Evolutionary conservation across 2,797 vertebrate species (phyloP), one percentile per base, ranked within the genome.

Genomic region (Enteromius unitaeniatus): DNA sequence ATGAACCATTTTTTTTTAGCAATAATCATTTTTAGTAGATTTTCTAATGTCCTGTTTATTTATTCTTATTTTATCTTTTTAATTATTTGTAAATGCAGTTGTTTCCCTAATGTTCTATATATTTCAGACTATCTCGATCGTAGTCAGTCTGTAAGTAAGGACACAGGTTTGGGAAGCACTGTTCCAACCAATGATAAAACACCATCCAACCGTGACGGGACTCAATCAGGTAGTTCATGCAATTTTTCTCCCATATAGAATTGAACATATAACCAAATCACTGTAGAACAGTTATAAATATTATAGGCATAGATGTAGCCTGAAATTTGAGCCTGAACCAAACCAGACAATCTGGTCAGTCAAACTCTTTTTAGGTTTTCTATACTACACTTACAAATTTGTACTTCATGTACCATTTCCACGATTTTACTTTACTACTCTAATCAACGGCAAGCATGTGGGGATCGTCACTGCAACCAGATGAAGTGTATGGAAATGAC

Each of bases 101-200:
- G n/a, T 82, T 47, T 37, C 23, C 51, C 68, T 64, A 8, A 60
- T 53, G 19, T 17, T 72, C 62, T 75, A 15, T 49, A 65, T 86
- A 17, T 70, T 34, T 15, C 67, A 95, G 93, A 45, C 80, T 49
- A 42, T 85, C 84, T 93, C 14, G 86, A 75, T 47, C 79, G 87
- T 84, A 92, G 85, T 85, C 88, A 82, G 0, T 91, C 89, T 81
- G 58, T 80, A 34, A 92, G 92, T 82, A 94, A 92, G 90, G 94
- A 94, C 88, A 93, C 91, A 1, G 92, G 93, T 17, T 81, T 95
- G 42, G 91, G 92, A 47, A 92, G 92, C 64, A 90, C 88, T 76
- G 88, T 77, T 74, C 90, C 78, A 37, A 89, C 88, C 28, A 92
- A 87, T 45, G 87, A 93, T 83, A 83, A 87, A 84, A 68, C 79